phyloP scores from a whole-genome alignment of 2,113 vertebrate species.

The Haemorhous mexicanus region DNA sequence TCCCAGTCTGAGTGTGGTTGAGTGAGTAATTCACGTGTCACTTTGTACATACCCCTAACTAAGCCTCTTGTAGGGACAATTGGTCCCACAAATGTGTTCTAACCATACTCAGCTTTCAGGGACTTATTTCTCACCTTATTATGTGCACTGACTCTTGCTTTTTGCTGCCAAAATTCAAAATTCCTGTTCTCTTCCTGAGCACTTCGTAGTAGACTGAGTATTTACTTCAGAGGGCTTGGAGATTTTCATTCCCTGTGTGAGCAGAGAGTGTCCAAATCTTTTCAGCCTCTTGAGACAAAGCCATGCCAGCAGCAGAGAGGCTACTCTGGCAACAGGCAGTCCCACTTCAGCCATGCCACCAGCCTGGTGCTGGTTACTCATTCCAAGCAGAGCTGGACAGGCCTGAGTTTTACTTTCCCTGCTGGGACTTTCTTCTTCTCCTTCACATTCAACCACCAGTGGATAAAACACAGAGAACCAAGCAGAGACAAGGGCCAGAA shows the following conservation, averaged over 20 bases:
- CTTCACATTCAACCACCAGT: not conserved
- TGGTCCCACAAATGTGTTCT: not conserved
- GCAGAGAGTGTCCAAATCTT: not conserved
- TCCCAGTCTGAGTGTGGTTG: not conserved
- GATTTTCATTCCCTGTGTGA: not conserved
- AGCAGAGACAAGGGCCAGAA: not conserved
- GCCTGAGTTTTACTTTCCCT: not conserved
- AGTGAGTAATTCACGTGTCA: not conserved
- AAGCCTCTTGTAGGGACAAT: not conserved
- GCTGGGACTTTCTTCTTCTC: not conserved
- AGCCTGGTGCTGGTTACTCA: not conserved
- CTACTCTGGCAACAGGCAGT: not conserved
- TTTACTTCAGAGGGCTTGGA: not conserved
- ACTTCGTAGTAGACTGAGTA: not conserved
- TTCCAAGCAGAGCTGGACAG: not conserved
- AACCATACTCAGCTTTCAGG: not conserved
- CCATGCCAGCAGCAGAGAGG: not conserved
- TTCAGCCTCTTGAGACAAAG: not conserved
- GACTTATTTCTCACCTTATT: not conserved
- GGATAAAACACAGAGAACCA: not conserved
- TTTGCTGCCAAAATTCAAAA: not conserved
- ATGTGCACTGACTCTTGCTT: not conserved
- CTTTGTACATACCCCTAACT: not conserved
- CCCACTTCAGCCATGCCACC: fast-evolving
- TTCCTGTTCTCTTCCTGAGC: fast-evolving